Percentiles rank a stretch among this genome's conserved stretches.
Conservation (phyloP, 2,888 invertebrate species). For the Ceriagrion tenellum region DNA sequence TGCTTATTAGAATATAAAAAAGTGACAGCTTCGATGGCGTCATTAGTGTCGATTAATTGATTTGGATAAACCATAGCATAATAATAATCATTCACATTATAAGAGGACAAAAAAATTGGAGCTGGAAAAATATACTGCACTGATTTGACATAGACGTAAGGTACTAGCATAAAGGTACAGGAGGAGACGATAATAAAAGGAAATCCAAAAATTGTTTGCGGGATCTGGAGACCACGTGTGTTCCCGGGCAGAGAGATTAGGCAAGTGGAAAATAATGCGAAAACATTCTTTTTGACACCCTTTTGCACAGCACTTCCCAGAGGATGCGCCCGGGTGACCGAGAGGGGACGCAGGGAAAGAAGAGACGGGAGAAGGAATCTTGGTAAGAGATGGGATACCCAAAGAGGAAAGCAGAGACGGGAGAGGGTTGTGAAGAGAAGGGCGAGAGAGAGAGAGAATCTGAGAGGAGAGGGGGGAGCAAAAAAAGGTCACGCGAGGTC, state of each 20-base stretch:
- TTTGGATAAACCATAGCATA: too few species aligned
- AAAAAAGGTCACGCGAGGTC: constrained; percentile 57
- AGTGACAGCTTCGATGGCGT: too few species aligned
- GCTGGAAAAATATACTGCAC: too few species aligned
- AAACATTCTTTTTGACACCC: not conserved
- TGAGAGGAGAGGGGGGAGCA: not conserved
- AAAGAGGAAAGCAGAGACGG: not conserved
- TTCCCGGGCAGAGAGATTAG: not conserved
- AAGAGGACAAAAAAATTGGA: too few species aligned
- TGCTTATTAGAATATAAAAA: too few species aligned
- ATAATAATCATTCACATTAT: too few species aligned
- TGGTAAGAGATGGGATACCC: not conserved
- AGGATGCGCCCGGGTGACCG: constrained; percentile 47
- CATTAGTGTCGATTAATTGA: too few species aligned
- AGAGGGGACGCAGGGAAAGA: not conserved
- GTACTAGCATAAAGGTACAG: not conserved
- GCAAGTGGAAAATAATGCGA: not conserved
- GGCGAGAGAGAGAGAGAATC: not conserved
- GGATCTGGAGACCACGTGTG: not conserved
- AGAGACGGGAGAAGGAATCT: not conserved
- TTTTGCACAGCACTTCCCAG: not conserved
- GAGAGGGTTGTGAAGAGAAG: not conserved
- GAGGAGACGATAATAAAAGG: not conserved
- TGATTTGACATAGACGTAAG: too few species aligned
- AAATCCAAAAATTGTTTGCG: not conserved